Evolutionary conservation across 2,888 invertebrate species (phyloP).

Genomic region (Drosophila flavopinicola): DNA sequence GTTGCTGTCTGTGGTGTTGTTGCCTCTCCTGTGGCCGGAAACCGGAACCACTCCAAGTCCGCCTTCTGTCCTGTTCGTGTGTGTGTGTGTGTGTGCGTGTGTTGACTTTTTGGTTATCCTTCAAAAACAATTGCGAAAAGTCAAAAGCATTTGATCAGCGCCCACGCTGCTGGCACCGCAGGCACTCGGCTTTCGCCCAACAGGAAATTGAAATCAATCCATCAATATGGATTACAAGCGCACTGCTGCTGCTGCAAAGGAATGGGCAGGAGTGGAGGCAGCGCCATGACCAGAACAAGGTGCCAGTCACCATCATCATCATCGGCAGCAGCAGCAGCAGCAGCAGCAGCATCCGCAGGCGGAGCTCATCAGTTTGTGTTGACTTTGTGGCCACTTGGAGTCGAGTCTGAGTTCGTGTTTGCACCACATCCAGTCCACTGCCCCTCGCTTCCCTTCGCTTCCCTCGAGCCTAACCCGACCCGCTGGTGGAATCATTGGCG

Average conservation of each 20-base stretch:
- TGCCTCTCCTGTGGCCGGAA: slow-evolving; percentile 68
- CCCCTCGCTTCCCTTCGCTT: background rate
- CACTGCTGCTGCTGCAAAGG: background rate
- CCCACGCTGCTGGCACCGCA: slow-evolving; percentile 23
- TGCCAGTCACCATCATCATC: slow-evolving; percentile 68
- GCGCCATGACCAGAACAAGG: slow-evolving; percentile 37
- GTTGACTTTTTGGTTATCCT: slow-evolving; percentile 67
- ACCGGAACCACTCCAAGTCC: slow-evolving; percentile 74
- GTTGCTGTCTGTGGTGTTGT: background rate
- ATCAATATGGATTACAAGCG: slow-evolving; percentile 82
- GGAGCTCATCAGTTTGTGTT: slow-evolving; percentile 46
- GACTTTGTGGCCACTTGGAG: slow-evolving; percentile 49
- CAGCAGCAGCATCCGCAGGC: slow-evolving; percentile 21
- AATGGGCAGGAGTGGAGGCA: slow-evolving; percentile 3
- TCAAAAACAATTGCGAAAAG: slow-evolving; percentile 58
- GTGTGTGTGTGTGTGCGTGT: slow-evolving; percentile 10
- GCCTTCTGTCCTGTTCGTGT: background rate
- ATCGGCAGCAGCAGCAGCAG: slow-evolving; percentile 16
- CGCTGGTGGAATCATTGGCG: slow-evolving; percentile 8
- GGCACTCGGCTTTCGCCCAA: slow-evolving; percentile 39
- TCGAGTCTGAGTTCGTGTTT: slow-evolving; percentile 5
- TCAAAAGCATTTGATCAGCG: slow-evolving; percentile 47
- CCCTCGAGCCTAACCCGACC: background rate
- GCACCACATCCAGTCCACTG: too few relatives aligned
- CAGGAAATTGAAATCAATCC: slow-evolving; percentile 85